These are phyloP conservation scores for Acrobasis suavella DNA, from an alignment of 2,888 invertebrate species.

Conservation along the genomic window DNA sequence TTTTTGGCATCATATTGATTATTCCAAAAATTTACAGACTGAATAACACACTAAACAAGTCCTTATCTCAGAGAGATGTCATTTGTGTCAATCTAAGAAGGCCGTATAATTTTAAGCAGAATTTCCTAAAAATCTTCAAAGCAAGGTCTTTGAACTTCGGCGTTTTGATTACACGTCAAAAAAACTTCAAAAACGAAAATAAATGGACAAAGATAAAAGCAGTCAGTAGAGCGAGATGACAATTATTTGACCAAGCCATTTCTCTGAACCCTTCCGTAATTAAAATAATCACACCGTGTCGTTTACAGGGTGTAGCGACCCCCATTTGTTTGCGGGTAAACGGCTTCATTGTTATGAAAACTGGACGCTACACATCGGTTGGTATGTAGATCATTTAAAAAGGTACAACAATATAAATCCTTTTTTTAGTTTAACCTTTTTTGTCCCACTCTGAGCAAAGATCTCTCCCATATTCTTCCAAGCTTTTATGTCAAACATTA, in stretches of 20 bases:
- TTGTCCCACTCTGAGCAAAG: too few relatives aligned
- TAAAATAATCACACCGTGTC: constrained; percentile 44
- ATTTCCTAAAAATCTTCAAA: not conserved
- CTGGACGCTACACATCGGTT: constrained; percentile 8
- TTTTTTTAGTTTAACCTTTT: too few relatives aligned
- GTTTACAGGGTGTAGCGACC: constrained; percentile 37
- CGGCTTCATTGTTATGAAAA: constrained; percentile 37
- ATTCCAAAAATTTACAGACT: too few relatives aligned
- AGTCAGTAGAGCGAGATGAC: constrained; percentile 14
- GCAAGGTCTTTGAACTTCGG: not conserved
- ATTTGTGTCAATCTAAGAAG: too few relatives aligned
- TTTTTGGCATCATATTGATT: too few relatives aligned
- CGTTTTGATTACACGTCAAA: not conserved
- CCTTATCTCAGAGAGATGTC: too few relatives aligned
- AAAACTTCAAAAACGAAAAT: not conserved
- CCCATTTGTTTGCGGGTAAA: constrained; percentile 43
- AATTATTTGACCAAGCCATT: constrained; percentile 21
- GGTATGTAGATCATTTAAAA: too few relatives aligned
- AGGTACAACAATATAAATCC: too few relatives aligned
- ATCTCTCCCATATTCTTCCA: too few relatives aligned
- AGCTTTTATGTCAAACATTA: too few relatives aligned
- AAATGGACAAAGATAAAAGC: constrained; percentile 16
- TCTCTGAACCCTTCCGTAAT: constrained; percentile 33
- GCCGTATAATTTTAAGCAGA: too few relatives aligned
- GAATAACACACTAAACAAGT: too few relatives aligned